Percentiles rank a stretch among this genome's conserved stretches.
Evolutionary conservation across 2,113 vertebrate species (phyloP).

Genomic region (Lamprologus tigripictilis): DNA sequence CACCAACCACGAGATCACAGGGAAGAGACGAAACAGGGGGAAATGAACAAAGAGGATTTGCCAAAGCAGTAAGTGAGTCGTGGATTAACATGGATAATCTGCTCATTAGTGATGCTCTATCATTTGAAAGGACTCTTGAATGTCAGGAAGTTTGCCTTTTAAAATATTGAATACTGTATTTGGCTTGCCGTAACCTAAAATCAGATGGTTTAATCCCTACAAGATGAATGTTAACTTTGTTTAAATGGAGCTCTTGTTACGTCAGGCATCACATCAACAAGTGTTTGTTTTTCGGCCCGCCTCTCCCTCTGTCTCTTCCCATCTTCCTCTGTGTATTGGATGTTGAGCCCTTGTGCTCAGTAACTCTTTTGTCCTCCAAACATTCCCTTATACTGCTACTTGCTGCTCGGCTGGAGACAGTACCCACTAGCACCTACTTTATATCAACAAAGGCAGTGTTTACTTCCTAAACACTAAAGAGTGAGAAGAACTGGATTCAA

Average conservation of each 20-base stretch:
- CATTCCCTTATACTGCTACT: constrained; percentile 53
- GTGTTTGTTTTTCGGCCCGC: constrained; percentile 13
- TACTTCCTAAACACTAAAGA: neutral
- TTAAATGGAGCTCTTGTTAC: neutral
- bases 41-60: constrained; percentile 13
- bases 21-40: neutral
- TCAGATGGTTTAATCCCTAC: neutral
- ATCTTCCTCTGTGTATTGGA: constrained; percentile 43
- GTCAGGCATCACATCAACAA: constrained; percentile 9
- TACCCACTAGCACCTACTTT: constrained; percentile 49
- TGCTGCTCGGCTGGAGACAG: constrained; percentile 65
- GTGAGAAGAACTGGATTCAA: neutral
- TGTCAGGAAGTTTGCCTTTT: neutral
- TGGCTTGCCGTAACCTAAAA: neutral
- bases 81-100: constrained; percentile 32
- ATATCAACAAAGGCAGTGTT: constrained; percentile 18
- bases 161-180: neutral
- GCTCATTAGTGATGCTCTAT: constrained; percentile 13
- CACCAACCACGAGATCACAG: constrained; percentile 58
- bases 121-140: neutral
- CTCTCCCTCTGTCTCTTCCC: constrained; percentile 1
- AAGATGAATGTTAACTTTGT: neutral
- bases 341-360: constrained; percentile 54
- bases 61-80: constrained; percentile 9
- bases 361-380: constrained; percentile 66